Conservation (phyloP, 2,888 invertebrate genomes). For the Orthonychiurus folsomi region DNA sequence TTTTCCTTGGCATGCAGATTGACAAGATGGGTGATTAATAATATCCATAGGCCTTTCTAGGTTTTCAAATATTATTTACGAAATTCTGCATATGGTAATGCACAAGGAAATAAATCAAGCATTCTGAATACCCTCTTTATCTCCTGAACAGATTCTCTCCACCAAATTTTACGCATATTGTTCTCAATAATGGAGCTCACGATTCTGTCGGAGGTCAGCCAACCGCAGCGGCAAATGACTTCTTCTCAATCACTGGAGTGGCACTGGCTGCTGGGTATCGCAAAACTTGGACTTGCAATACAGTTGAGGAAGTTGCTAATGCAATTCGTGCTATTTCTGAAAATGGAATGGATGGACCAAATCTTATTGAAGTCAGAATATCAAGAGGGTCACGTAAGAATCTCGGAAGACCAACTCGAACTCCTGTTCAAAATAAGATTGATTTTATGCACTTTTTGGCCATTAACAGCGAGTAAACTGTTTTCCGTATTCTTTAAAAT, state of each 20-base stretch:
- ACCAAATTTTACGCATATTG: constrained; percentile 45
- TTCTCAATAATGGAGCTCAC: constrained; percentile 47
- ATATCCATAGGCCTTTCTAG: no score
- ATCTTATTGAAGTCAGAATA: constrained; percentile 44
- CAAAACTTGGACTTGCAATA: constrained; percentile 41
- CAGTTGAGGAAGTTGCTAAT: constrained; percentile 42
- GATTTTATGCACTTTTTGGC: constrained; percentile 46
- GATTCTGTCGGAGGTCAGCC: constrained; percentile 48
- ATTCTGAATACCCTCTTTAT: no score
- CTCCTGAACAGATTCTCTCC: constrained; percentile 37
- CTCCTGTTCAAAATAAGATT: constrained; percentile 46
- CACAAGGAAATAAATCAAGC: no score
- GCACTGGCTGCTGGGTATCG: constrained; percentile 34
- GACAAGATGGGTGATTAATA: no score
- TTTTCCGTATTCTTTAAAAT: no score
- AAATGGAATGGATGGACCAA: constrained; percentile 42
- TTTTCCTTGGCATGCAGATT: no score
- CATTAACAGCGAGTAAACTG: constrained; percentile 23
- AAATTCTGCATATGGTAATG: no score
- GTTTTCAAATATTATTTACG: no score
- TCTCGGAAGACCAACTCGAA: constrained; percentile 45
- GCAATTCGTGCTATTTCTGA: constrained; percentile 36
- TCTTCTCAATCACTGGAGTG: constrained; percentile 30
- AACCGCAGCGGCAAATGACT: constrained; percentile 37
- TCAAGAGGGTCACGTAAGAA: constrained; percentile 44